Percentiles rank a stretch among this genome's conserved stretches.
phyloP scores from a whole-genome alignment of 2,113 vertebrate species.

The Corvus cornix region DNA sequence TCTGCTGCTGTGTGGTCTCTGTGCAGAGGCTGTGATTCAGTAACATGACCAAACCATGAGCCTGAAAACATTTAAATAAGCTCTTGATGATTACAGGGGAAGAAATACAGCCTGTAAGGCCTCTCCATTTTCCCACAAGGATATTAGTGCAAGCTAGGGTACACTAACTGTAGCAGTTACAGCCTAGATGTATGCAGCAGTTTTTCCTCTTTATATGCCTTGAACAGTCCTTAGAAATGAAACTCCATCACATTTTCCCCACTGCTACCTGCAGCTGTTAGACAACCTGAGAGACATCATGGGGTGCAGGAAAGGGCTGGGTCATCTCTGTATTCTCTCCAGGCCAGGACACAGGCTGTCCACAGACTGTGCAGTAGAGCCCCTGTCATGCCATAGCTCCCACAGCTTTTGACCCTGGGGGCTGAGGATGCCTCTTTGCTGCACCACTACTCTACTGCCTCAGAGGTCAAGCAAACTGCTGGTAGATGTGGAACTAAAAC shows the following conservation, averaged over 20 bases:
- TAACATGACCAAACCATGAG: background rate
- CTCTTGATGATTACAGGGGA: background rate
- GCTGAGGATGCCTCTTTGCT: background rate
- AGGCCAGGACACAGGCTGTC: background rate
- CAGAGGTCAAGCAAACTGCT: background rate
- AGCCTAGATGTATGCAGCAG: background rate
- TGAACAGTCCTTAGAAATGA: background rate
- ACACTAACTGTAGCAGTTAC: background rate
- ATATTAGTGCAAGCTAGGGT: background rate
- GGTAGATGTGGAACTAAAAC: background rate
- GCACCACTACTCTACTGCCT: background rate
- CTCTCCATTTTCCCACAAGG: background rate
- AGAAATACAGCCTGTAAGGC: background rate
- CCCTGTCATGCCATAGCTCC: background rate
- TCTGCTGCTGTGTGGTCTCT: background rate
- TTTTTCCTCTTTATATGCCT: background rate
- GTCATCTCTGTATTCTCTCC: background rate
- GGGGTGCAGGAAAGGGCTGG: background rate
- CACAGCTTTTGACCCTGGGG: background rate
- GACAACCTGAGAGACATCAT: background rate
- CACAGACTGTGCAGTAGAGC: accelerated
- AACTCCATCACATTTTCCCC: background rate
- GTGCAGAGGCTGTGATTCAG: background rate
- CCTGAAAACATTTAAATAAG: background rate
- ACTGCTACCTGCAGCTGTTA: background rate